A percentile compares a stretch with the other conserved stretches of the same genome.
These are phyloP conservation scores for Drosophila grimshawi DNA, from an alignment of 1,140 invertebrate genomes.

Conservation along the genomic window DNA sequence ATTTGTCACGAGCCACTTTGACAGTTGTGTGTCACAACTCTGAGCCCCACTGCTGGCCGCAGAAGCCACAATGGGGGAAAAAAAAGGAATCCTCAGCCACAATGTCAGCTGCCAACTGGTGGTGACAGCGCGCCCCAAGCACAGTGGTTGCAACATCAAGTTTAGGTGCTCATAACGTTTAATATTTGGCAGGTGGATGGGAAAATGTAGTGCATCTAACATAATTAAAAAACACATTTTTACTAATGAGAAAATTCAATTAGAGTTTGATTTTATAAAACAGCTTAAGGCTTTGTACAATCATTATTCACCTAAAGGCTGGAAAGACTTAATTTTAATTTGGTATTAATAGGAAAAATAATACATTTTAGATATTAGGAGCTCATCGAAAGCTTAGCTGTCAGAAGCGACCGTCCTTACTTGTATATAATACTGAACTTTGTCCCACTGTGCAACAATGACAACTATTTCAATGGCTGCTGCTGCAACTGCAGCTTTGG, in stretches of 20 bases:
- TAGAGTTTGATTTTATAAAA: too few relatives aligned
- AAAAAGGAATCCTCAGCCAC: conserved; percentile 8
- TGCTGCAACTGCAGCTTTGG: conserved; percentile 8
- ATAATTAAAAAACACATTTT: too few relatives aligned
- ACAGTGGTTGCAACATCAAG: conserved; percentile 22
- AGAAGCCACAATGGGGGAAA: conserved; percentile 25
- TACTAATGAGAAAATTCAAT: too few relatives aligned
- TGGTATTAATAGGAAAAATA: too few relatives aligned
- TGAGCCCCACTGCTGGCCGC: conserved; percentile 42
- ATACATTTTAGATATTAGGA: too few relatives aligned
- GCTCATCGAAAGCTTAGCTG: too few relatives aligned
- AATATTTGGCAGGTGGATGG: background rate
- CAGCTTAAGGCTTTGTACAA: too few relatives aligned
- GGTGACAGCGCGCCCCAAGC: conserved; percentile 25
- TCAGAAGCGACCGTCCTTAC: too few relatives aligned
- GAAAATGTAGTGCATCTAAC: too few relatives aligned
- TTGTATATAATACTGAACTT: background rate
- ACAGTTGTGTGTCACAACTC: conserved; percentile 71
- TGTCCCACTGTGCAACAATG: background rate
- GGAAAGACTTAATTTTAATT: too few relatives aligned
- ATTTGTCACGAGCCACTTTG: conserved; percentile 74
- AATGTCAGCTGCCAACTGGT: conserved; percentile 32
- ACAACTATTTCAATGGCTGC: conserved; percentile 1
- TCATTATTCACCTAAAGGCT: too few relatives aligned
- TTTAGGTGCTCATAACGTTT: background rate